Percentiles rank a stretch among this genome's conserved stretches.
phyloP scores from a whole-genome alignment of 1,140 invertebrate genomes.

The Dufourea novaeangliae region DNA sequence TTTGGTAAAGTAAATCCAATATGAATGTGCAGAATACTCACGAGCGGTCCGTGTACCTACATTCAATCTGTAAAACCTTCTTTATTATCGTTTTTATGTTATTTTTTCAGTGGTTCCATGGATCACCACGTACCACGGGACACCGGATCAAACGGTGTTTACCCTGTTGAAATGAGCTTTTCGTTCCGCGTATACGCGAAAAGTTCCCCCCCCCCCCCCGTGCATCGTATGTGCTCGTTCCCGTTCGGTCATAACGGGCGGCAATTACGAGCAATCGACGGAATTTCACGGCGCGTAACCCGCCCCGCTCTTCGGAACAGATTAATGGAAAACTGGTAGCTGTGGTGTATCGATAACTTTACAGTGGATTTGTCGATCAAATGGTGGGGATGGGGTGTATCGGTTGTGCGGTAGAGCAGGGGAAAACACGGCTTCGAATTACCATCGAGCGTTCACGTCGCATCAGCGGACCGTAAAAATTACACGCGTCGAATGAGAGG shows the following conservation, averaged over 20 bases:
- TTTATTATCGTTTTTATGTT: too few species aligned
- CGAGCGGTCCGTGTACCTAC: too few species aligned
- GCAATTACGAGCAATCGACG: slow-evolving; percentile 51
- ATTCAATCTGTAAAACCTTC: too few species aligned
- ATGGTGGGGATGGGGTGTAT: slow-evolving; percentile 34
- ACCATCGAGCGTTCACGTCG: slow-evolving; percentile 10
- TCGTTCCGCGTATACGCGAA: background rate
- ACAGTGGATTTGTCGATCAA: slow-evolving; percentile 38
- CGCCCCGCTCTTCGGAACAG: slow-evolving; percentile 5
- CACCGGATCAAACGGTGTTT: too few species aligned
- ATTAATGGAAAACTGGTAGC: slow-evolving; percentile 49
- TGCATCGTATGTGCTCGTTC: slow-evolving; percentile 21
- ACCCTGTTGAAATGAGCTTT: too few species aligned
- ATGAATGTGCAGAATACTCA: too few species aligned
- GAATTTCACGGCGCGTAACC: slow-evolving; percentile 28
- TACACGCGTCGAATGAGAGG: slow-evolving; percentile 29
- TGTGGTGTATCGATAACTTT: slow-evolving; percentile 41
- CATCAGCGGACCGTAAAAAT: slow-evolving; percentile 34
- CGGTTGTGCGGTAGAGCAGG: background rate
- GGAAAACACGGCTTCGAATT: slow-evolving; percentile 39
- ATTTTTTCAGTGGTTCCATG: too few species aligned
- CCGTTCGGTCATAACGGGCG: slow-evolving; percentile 42
- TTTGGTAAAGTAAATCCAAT: too few species aligned
- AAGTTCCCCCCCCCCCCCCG: too few species aligned
- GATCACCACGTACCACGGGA: too few species aligned